Base-by-base conservation (phyloP, 2,888 invertebrate genomes). In the Julus scandinavius region DNA sequence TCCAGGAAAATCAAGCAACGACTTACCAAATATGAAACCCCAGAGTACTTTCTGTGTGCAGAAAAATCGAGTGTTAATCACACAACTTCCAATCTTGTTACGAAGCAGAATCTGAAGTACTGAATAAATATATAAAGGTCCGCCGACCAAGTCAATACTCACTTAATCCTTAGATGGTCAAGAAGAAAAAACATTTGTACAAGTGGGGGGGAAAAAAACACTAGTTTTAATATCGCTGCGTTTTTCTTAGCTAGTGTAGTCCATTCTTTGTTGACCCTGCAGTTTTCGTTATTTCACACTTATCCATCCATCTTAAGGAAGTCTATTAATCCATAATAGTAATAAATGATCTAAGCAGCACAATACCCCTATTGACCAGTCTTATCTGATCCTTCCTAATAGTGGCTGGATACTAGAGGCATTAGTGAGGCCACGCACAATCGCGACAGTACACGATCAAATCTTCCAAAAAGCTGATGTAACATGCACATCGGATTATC, bases 291-390 rank as follows among this genome's bases (percentile, higher is more conserved):
- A 80, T 80, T 80, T 29, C 80, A 29, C 80, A 80, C 80, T 80
- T 80, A 80, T 80, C 80, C 80, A 80, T 80, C 80, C 80, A 80
- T 80, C 80, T 80, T 38, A 13, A 80, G 80, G 80, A 80, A 80
- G 80, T 80, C 80, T 38, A 80, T 80, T 80, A 80, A 80, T 80
- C 80, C 80, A 29, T 3, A 80, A 13, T 38, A 80, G 80, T 80
- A 80, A 38, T 80, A 80, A 80, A 80, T 38, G 80, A 80, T 80
- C 80, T 80, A 38, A 80, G 80, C 13, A 80, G 80, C 29, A 80
- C 80, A 3, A 80, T 29, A 80, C 20, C 80, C 80, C 80, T 38
- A 80, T 20, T 38, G 80, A 29, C 80, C 80, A 13, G 80, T 80
- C 38, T 80, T 80, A 80, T 80, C 80, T 80, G 80, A 80, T 80